Base-by-base conservation (phyloP, 2,888 invertebrate genomes). In the Drosophila nr. perissopoda region DNA sequence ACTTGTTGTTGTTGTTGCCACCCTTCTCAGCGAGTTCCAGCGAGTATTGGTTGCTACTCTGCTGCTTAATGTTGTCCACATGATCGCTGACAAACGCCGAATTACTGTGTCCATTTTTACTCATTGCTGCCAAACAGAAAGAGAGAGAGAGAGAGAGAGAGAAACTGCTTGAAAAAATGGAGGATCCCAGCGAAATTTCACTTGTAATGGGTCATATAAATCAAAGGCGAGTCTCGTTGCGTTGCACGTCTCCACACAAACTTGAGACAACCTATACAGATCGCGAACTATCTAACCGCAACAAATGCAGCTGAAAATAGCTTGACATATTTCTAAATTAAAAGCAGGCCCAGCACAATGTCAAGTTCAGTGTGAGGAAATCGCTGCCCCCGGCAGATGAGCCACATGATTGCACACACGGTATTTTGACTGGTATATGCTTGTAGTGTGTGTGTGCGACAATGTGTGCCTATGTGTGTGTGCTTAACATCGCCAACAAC, bases 41-140 rank as follows among this genome's bases (percentile, higher is more conserved):
- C 10, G 90, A 90, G 73, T 91, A 90, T 58, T 88, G 88, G 33
- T 89, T 90, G 36, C 66, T 13, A 38, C 64, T 66, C 60, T 64
- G 89, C 64, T 63, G 73, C 33, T 80, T 78, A 57, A 87, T 88
- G 62, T 87, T 86, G 83, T 91, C 88, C 66, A 89, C 90, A 82
- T 87, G 89, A 73, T 92, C 93, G 73, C 78, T 86, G 81, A 93
- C 88, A 75, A 91, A 93, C 42, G 88, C 92, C 58, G 92, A 82
- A 91, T 93, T 93, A 63, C 71, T 91, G 73, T 92, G 92, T 11
- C 92, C 93, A 91, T 92, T 92, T 89, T 90, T 91, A 83, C 83
- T 92, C 92, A 92, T 92, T 71, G 61, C 91, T 83, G 60, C 0
- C 40, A 52, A 33, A 36, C 21, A 60, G 27, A 60, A 7, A 51